Percentiles rank a stretch among this genome's conserved stretches.
Conservation (phyloP, 2,113 vertebrate genomes). For the Ibidorhyncha struthersii region DNA sequence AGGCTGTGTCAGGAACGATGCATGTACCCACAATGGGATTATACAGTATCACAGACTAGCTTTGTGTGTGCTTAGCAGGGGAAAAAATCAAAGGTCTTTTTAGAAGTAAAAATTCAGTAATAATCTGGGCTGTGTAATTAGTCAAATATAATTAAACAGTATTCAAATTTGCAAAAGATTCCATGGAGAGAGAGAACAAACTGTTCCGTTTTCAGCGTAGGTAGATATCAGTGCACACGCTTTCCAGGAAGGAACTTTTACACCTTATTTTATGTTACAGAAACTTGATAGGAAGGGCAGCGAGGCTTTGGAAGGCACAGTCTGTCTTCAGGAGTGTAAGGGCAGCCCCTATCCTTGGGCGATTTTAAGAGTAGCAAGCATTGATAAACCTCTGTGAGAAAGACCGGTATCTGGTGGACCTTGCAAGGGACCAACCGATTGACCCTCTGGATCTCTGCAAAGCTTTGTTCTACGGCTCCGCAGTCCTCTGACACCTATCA, state of each 20-base stretch:
- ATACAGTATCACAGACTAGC: neutral
- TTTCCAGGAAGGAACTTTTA: neutral
- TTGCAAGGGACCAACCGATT: neutral
- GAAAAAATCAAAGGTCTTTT: neutral
- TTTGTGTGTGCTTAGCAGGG: neutral
- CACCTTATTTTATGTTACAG: fast-evolving
- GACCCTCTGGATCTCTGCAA: neutral
- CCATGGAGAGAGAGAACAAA: neutral
- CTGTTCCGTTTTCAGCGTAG: neutral
- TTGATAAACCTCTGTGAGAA: neutral
- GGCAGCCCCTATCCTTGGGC: neutral
- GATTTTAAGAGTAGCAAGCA: neutral
- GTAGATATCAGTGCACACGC: neutral
- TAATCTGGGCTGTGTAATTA: neutral
- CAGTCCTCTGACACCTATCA: neutral
- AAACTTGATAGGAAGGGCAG: neutral
- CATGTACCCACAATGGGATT: neutral
- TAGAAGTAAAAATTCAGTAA: neutral
- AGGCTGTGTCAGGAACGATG: neutral
- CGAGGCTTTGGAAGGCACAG: neutral
- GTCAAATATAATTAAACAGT: neutral
- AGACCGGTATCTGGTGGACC: neutral
- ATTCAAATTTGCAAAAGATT: neutral
- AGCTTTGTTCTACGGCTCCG: neutral
- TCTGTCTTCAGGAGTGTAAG: neutral